Evolutionary conservation across 2,113 vertebrate species (phyloP).

Genomic region (Myodes glareolus): DNA sequence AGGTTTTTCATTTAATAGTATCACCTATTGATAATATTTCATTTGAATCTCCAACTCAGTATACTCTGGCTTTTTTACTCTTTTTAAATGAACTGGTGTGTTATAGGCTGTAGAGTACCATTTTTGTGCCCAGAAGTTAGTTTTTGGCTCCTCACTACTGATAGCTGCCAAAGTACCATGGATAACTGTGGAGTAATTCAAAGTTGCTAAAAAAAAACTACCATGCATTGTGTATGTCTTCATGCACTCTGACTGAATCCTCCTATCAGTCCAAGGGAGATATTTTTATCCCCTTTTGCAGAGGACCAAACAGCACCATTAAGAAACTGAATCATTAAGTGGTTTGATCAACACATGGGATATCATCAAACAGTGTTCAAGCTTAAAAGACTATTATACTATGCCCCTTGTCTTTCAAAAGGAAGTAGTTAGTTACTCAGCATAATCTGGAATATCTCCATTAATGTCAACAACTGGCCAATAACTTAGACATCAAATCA

Average conservation of each 20-base stretch:
- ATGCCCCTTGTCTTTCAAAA: constrained; percentile 22
- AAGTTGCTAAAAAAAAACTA: constrained; percentile 47
- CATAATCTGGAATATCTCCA: constrained; percentile 17
- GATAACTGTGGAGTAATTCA: constrained; percentile 52
- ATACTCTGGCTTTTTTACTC: constrained; percentile 44
- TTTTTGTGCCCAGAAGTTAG: constrained; percentile 49
- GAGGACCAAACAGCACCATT: constrained; percentile 31
- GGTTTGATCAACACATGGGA: neutral
- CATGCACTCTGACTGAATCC: neutral
- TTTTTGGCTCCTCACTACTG: constrained; percentile 19
- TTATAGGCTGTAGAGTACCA: neutral
- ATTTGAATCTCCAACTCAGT: constrained; percentile 50
- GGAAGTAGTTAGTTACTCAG: constrained; percentile 51
- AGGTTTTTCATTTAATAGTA: constrained; percentile 59
- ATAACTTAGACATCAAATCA: constrained; percentile 44
- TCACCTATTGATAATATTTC: constrained; percentile 2
- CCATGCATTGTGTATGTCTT: neutral
- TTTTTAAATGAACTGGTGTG: constrained; percentile 32
- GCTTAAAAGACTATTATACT: constrained; percentile 28
- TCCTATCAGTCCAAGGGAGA: neutral
- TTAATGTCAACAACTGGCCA: constrained; percentile 28
- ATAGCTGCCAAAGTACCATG: constrained; percentile 30
- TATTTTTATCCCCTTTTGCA: constrained; percentile 39
- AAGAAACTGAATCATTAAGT: constrained; percentile 54
- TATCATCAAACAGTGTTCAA: constrained; percentile 34